phyloP scores from a whole-genome alignment of 2,888 invertebrate genomes.

The Diarsia brunnea region DNA sequence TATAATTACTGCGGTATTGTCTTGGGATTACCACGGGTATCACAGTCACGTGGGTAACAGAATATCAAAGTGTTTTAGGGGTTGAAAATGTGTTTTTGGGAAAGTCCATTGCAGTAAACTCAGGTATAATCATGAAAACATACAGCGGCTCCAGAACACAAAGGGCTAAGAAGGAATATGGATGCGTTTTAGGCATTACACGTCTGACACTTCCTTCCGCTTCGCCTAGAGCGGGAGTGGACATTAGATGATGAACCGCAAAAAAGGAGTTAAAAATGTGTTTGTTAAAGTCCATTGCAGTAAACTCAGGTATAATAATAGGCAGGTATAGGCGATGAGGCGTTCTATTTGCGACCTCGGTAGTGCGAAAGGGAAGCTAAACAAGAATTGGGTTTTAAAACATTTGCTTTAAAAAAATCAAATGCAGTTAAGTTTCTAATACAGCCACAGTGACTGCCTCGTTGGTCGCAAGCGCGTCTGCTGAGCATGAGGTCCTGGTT shows the following conservation, averaged over 20 bases:
- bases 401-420: neutral
- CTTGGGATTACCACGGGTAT: constrained; percentile 53
- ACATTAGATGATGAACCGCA: no score
- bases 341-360: neutral
- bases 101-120: neutral
- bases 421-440: neutral
- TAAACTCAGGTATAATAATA: neutral
- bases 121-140: neutral
- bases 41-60: constrained; percentile 12
- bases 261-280: no score
- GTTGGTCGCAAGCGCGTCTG: no score
- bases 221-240: no score
- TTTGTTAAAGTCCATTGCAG: neutral
- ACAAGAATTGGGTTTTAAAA: neutral
- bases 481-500: no score
- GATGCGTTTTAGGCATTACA: no score
- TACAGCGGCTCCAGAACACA: no score
- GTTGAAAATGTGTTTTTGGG: no score
- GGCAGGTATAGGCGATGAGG: neutral
- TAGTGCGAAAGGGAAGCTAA: neutral
- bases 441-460: no score
- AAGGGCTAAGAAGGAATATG: no score
- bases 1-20: constrained; percentile 57
- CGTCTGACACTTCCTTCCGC: no score
- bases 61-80: constrained; percentile 21